Conservation (phyloP, 2,888 invertebrate species). For the Ophion costatus region DNA sequence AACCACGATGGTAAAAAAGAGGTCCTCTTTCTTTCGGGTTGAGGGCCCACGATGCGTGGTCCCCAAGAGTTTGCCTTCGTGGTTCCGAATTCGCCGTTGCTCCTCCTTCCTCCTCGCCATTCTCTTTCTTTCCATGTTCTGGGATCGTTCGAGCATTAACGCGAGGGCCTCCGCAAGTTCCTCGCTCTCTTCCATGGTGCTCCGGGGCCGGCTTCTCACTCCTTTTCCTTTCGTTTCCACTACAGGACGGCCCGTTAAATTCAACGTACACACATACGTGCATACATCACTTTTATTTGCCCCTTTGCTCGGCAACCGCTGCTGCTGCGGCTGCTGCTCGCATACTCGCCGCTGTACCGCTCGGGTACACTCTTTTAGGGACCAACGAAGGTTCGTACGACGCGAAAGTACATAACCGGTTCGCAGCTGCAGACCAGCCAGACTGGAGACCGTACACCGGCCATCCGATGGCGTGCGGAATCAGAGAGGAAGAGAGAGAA, state of each 20-base stretch:
- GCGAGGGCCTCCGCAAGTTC: conserved; percentile 24
- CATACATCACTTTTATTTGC: conserved; percentile 53
- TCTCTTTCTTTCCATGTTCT: conserved; percentile 51
- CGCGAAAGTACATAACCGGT: conserved; percentile 81
- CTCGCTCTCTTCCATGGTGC: conserved; percentile 42
- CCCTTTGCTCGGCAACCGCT: conserved; percentile 44
- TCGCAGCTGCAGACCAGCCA: conserved; percentile 81
- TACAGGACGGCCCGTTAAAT: conserved; percentile 42
- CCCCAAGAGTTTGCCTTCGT: conserved; percentile 29
- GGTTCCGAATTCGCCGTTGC: too few species aligned
- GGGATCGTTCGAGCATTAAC: conserved; percentile 63
- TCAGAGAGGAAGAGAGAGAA: conserved; percentile 23
- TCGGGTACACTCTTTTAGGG: conserved; percentile 62
- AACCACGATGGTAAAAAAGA: conserved; percentile 59
- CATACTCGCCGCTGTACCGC: conserved; percentile 46
- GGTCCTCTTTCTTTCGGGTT: conserved; percentile 46
- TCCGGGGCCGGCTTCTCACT: conserved; percentile 46
- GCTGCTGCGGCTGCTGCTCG: conserved; percentile 23
- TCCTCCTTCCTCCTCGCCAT: conserved; percentile 33
- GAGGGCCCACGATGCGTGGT: conserved; percentile 41
- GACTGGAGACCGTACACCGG: conserved; percentile 67
- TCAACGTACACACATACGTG: conserved; percentile 55
- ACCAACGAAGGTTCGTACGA: conserved; percentile 61
- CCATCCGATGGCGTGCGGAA: conserved; percentile 50
- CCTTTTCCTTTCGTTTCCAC: conserved; percentile 57